phyloP scores from a whole-genome alignment of 2,888 invertebrate genomes.

The Papilio demoleus region DNA sequence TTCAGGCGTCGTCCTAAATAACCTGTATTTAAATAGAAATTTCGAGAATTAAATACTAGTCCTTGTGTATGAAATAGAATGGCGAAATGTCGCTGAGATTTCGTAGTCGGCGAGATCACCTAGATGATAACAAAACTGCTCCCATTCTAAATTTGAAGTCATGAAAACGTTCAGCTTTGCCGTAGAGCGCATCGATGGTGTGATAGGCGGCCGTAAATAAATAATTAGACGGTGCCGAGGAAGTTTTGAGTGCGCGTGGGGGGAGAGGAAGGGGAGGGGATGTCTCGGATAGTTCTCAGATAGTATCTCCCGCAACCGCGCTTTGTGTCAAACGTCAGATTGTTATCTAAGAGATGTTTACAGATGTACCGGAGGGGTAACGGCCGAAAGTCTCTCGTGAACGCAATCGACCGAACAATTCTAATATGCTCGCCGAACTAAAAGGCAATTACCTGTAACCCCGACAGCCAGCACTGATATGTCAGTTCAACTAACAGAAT shows the following conservation, averaged over 20 bases:
- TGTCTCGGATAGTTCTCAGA: slow-evolving; percentile 76
- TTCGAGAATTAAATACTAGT: slow-evolving; percentile 39
- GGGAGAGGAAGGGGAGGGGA: slow-evolving; percentile 50
- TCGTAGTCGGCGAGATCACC: slow-evolving; percentile 68
- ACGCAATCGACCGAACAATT: slow-evolving; percentile 72
- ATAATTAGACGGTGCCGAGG: slow-evolving; percentile 79
- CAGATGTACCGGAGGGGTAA: slow-evolving; percentile 81
- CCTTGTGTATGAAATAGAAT: slow-evolving; percentile 46
- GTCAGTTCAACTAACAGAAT: slow-evolving; percentile 3
- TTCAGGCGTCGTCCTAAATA: slow-evolving; percentile 41
- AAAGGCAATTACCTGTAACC: slow-evolving; percentile 67
- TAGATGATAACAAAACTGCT: slow-evolving; percentile 68
- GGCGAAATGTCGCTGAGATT: slow-evolving; percentile 46
- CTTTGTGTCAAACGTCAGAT: slow-evolving; percentile 84
- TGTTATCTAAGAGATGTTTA: slow-evolving; percentile 80
- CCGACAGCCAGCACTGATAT: slow-evolving; percentile 8
- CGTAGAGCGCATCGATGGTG: slow-evolving; percentile 78
- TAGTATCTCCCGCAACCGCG: slow-evolving; percentile 79
- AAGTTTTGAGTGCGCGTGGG: slow-evolving; percentile 53
- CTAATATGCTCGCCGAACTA: slow-evolving; percentile 70
- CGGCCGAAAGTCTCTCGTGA: slow-evolving; percentile 68
- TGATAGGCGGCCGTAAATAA: slow-evolving; percentile 80
- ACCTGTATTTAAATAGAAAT: slow-evolving; percentile 41
- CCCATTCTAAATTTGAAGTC: slow-evolving; percentile 75
- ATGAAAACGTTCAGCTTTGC: slow-evolving; percentile 74